Evolutionary conservation across 1,140 invertebrate genomes (phyloP).

Genomic region (Tetragnatha versicolor): DNA sequence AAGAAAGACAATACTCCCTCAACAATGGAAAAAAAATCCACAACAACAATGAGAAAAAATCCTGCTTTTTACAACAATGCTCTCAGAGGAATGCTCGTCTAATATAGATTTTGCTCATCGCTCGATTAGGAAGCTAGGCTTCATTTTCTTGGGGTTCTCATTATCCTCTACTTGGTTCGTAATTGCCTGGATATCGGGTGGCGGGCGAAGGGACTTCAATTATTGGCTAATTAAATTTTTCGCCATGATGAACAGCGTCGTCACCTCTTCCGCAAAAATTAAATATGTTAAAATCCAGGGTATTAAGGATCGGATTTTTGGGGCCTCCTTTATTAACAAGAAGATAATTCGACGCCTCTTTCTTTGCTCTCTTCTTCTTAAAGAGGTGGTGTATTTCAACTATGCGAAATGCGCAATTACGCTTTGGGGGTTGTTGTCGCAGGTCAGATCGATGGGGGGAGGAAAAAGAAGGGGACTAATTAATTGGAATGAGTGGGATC

Average conservation of each 20-base stretch:
- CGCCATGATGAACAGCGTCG: slow-evolving; percentile 32
- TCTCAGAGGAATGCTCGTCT: not conserved
- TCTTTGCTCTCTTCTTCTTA: no score
- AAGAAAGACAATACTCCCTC: no score
- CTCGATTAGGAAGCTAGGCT: slow-evolving; percentile 21
- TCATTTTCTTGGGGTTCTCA: slow-evolving; percentile 34
- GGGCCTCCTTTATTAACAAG: slow-evolving; percentile 11
- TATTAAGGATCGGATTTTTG: slow-evolving; percentile 22
- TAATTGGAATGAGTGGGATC: no score
- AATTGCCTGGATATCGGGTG: slow-evolving; percentile 35
- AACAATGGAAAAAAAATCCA: no score
- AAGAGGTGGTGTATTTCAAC: no score
- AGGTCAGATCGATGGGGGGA: no score
- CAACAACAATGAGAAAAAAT: not conserved
- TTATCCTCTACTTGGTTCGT: slow-evolving; percentile 14
- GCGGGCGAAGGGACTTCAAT: slow-evolving; percentile 27
- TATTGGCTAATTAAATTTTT: slow-evolving; percentile 48
- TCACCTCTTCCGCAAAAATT: not conserved
- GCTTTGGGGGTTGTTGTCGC: no score
- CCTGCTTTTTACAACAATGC: not conserved
- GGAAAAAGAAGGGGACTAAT: no score
- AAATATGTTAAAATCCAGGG: slow-evolving; percentile 27
- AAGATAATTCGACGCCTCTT: not conserved
- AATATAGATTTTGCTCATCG: slow-evolving; percentile 34
- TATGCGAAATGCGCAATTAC: no score